Percentiles rank a stretch among this genome's conserved stretches.
Conservation (phyloP, 1,140 invertebrate species). For the Drosophila pandora region DNA sequence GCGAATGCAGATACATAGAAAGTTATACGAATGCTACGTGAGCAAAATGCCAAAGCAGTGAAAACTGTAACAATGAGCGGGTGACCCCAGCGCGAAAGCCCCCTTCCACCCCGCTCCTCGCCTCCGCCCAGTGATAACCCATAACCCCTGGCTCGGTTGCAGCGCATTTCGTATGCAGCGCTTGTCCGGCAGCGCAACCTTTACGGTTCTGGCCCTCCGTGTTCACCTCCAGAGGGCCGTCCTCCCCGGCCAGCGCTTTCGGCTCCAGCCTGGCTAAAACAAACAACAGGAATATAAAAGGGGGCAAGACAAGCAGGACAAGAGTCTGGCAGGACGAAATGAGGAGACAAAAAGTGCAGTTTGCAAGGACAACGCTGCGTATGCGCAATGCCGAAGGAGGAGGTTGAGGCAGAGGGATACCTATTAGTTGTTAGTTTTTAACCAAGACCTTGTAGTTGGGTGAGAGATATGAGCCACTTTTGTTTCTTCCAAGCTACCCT, state of each 20-base stretch:
- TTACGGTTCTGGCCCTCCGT: slow-evolving; percentile 19
- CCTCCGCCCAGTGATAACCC: neutral
- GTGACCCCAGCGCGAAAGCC: slow-evolving; percentile 10
- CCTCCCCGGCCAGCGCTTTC: neutral
- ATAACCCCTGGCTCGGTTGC: slow-evolving; percentile 37
- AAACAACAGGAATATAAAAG: slow-evolving; percentile 23
- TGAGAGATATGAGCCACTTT: neutral
- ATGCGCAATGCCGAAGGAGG: slow-evolving; percentile 29
- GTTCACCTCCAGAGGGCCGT: neutral
- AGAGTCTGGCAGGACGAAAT: neutral
- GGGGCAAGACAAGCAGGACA: neutral
- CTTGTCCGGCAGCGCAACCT: slow-evolving; percentile 62
- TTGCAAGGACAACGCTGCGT: slow-evolving; percentile 41
- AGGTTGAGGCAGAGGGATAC: neutral
- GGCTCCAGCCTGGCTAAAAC: slow-evolving; percentile 24
- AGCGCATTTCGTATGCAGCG: slow-evolving; percentile 68
- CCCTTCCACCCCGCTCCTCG: neutral
- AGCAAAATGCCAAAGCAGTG: slow-evolving; percentile 47
- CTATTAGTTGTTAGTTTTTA: neutral
- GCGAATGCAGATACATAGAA: slow-evolving; percentile 44
- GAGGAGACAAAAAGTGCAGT: slow-evolving; percentile 37
- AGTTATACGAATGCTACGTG: slow-evolving; percentile 62
- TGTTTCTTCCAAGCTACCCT: neutral
- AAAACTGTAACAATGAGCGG: slow-evolving; percentile 47
- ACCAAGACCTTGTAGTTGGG: neutral